Evolutionary conservation across 2,113 vertebrate genomes (phyloP), one percentile per base, ranked within the genome.

Genomic region (Empidonax traillii): DNA sequence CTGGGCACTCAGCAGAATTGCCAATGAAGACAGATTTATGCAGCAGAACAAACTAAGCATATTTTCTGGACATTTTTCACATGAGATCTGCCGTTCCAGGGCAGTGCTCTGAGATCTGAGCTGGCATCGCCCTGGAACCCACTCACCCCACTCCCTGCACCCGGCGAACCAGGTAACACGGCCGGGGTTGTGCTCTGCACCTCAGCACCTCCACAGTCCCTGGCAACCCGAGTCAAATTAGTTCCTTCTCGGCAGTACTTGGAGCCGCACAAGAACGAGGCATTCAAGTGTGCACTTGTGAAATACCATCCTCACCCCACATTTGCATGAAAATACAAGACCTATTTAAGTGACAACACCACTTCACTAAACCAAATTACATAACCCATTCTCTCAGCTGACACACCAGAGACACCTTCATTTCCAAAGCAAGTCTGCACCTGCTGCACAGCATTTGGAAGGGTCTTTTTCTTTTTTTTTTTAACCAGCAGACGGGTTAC

Each of bases 321-420:
- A 97, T 97, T 97, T 97, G 94, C 97, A 98, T 97, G 91, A 95
- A 96, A 97, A 98, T 97, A 91, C 95, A 93, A 91, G 97, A 83
- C 75, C 91, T 88, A 96, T 89, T 92, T 91, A 72, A 93, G 90
- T n/a, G 94, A 92, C 90, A 87, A 46, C 83, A 66, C 21, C 89
- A 84, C 85, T 67, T 74, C 77, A 61, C 52, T 90, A 92, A 85
- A 77, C 69, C 69, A n/a, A 52, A 66, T 37, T 79, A 89, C 53
- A 84, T 56, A 80, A 94, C 30, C 43, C 46, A n/a, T 86, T 89
- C 93, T 80, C 68, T 53, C 84, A 19, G 67, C 18, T 61, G 81
- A 52, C 56, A 73, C 71, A 66, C 61, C 89, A 31, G 39, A 59
- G 76, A 56, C 44, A 84, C 71, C 53, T 83, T 84, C 85, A 21